Conservation (phyloP, 1,140 invertebrate genomes). For the Leptopilina clavipes region DNA sequence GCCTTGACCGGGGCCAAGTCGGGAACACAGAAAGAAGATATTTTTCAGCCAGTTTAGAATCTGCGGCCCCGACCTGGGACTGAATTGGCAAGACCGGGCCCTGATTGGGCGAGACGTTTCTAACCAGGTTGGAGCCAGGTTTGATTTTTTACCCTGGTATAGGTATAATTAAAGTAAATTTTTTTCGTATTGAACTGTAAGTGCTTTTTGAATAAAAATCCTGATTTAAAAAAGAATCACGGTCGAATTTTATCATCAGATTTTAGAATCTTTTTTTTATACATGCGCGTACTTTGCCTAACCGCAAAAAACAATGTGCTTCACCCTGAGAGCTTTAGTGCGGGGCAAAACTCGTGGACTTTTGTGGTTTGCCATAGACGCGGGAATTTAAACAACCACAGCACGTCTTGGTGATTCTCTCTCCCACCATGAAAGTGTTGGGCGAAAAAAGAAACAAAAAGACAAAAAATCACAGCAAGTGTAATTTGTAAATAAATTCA, state of each 20-base stretch:
- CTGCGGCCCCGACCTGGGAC: no score
- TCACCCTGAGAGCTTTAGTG: conserved; percentile 22
- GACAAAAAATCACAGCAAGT: not conserved
- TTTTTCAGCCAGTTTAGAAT: no score
- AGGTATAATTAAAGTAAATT: no score
- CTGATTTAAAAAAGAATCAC: not conserved
- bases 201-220: no score
- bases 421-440: not conserved
- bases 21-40: no score
- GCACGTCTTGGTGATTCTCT: conserved; percentile 14
- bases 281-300: not conserved
- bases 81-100: no score
- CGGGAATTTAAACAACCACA: conserved; percentile 25
- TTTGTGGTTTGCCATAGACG: conserved; percentile 26
- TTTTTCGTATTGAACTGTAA: no score
- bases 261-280: not conserved
- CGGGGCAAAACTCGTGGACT: conserved; percentile 9
- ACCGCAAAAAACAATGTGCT: conserved; percentile 27
- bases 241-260: not conserved
- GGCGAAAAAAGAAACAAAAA: not conserved
- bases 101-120: no score
- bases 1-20: no score
- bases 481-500: conserved; percentile 18
- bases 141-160: no score
- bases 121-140: no score